Evolutionary conservation across 2,888 invertebrate genomes (phyloP).

Genomic region (Pterostichus niger): DNA sequence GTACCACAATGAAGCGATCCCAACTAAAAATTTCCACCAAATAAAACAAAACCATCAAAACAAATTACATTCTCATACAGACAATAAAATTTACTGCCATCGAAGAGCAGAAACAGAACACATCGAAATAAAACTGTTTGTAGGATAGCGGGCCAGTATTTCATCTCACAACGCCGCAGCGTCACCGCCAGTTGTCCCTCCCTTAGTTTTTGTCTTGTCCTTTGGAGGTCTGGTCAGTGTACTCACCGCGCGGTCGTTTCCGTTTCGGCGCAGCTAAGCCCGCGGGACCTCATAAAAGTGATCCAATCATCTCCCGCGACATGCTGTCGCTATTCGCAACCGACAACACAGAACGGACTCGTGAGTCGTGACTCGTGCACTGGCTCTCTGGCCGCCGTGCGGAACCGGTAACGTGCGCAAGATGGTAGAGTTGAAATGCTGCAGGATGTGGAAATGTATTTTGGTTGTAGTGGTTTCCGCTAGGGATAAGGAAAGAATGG

Average conservation of each 20-base stretch:
- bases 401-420: conserved; percentile 17
- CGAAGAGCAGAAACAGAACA: conserved; percentile 54
- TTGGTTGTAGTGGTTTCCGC: conserved; percentile 1
- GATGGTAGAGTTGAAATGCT: background rate
- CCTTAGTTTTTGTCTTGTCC: conserved; percentile 7
- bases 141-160: conserved; percentile 32
- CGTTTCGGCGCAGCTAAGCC: conserved; percentile 77
- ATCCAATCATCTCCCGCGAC: conserved; percentile 78
- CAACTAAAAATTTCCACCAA: conserved; percentile 33
- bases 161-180: conserved; percentile 27
- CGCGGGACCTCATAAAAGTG: conserved; percentile 78
- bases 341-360: conserved; percentile 28
- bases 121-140: conserved; percentile 56
- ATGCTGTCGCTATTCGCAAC: conserved; percentile 71
- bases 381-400: background rate
- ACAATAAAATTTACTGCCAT: conserved; percentile 59
- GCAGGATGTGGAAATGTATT: conserved; percentile 1
- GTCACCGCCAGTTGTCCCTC: background rate
- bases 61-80: conserved; percentile 57
- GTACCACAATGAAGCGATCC: conserved; percentile 16
- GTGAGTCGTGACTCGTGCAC: background rate
- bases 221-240: conserved; percentile 68
- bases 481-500: background rate
- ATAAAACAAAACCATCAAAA: conserved; percentile 54
- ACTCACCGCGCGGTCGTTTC: conserved; percentile 70